Evolutionary conservation across 2,797 vertebrate species (phyloP).

Genomic region (Anguilla marmorata): DNA sequence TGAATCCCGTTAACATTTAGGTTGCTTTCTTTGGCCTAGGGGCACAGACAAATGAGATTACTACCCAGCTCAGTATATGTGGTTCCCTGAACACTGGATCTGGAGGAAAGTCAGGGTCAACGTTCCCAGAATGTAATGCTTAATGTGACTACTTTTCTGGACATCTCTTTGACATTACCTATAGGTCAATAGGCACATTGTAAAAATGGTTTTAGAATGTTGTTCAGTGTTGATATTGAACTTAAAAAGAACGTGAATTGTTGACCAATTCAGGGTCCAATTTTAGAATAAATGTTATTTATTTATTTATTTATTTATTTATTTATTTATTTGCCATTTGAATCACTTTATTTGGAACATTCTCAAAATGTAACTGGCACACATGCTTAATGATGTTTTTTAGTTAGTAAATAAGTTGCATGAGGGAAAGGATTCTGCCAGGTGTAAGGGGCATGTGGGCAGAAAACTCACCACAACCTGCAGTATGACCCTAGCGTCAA

Average conservation of each 20-base stretch:
- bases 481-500: slow-evolving; percentile 67
- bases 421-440: neutral
- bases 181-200: neutral
- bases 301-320: neutral
- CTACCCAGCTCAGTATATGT: neutral
- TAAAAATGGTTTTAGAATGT: neutral
- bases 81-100: neutral
- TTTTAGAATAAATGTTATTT: neutral
- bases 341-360: neutral
- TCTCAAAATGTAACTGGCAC: neutral
- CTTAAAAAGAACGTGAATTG: neutral
- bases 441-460: neutral
- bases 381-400: neutral
- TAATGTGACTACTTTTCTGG: neutral
- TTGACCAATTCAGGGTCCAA: neutral
- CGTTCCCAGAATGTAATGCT: neutral
- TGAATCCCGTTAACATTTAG: slow-evolving; percentile 58
- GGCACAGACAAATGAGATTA: slow-evolving; percentile 31
- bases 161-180: neutral
- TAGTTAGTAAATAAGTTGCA: too few relatives aligned
- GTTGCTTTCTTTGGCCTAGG: slow-evolving; percentile 76
- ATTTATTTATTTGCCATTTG: neutral
- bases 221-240: neutral
- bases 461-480: slow-evolving; percentile 72
- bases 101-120: neutral